Evolutionary conservation across 2,797 vertebrate species (phyloP), one percentile per base, ranked within the genome.

Genomic region (Darevskia mixta): DNA sequence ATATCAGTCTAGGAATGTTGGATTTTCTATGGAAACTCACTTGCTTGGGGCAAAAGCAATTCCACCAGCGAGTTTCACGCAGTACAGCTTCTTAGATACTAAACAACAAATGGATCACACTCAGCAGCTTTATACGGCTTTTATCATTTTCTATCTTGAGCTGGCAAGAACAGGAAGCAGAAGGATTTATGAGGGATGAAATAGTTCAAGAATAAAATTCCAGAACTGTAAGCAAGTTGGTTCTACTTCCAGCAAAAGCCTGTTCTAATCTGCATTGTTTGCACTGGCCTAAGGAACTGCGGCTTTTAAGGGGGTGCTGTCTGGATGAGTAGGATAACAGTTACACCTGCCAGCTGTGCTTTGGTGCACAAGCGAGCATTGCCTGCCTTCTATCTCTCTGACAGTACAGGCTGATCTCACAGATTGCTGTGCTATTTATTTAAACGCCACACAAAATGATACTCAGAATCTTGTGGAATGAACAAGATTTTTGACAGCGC

Each of bases 301-400:
- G n/a, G 38, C 18, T 86, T 78, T 78, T 80, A 66, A 85, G 35
- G 73, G 20, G 35, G 13, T 73, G 58, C 11, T 86, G 29, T 49
- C 73, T 32, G 64, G 2, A 32, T 35, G 43, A 32, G 38, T 78
- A 10, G 3, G 20, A 79, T 32, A 32, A 86, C 49, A 35, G 77
- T 25, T 79, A 49, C 20, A 86, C 41, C 75, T 69, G 76, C 61
- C 75, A 86, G 64, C 61, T 35, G 61, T 78, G 84, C 43, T 85
- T 77, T 77, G 73, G 55, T 43, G 72, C 35, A 76, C 64, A 41
- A 23, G 25, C 58, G 10, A 35, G 25, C 8, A n/a, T 64, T 25
- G 17, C 58, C 23, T 61, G 58, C 61, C 11, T 64, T 77, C 35
- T 49, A 9, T 73, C 55, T 75, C 35, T 32, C 58, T 66, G 72